Conservation (phyloP, 2,888 invertebrate species). For the Nysson spinosus region DNA sequence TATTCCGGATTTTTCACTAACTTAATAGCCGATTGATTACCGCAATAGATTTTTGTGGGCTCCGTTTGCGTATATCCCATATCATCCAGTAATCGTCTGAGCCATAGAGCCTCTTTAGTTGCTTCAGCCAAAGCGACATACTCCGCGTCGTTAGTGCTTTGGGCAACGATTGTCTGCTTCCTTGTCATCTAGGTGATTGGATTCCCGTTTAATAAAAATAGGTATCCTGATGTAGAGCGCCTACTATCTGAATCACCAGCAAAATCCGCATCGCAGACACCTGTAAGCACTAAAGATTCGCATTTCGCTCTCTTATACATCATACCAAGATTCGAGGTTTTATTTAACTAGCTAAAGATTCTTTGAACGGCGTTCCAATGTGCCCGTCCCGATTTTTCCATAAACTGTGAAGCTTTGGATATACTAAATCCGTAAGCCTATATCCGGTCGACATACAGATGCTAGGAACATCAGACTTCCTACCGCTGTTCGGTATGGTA, state of each 20-base stretch:
- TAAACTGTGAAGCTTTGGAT: background rate
- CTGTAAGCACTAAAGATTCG: background rate
- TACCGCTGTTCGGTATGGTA: background rate
- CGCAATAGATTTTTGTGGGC: too few relatives aligned
- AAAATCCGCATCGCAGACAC: background rate
- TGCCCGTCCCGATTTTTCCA: background rate
- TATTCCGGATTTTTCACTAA: too few relatives aligned
- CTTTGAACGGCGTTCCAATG: constrained; percentile 1
- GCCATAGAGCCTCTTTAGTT: background rate
- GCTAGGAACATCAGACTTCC: background rate
- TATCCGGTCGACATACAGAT: background rate
- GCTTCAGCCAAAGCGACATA: background rate
- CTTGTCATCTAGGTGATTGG: background rate
- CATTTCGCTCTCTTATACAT: background rate
- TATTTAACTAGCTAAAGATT: background rate
- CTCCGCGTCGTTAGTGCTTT: background rate
- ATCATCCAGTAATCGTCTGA: background rate
- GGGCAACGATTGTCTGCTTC: background rate
- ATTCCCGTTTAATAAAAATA: background rate
- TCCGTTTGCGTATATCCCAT: too few relatives aligned
- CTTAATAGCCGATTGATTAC: too few relatives aligned
- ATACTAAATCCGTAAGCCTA: background rate
- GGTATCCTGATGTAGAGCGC: background rate
- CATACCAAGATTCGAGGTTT: background rate
- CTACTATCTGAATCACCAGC: background rate